phyloP scores from a whole-genome alignment of 2,888 invertebrate genomes.

The Pristionchus entomophagus region DNA sequence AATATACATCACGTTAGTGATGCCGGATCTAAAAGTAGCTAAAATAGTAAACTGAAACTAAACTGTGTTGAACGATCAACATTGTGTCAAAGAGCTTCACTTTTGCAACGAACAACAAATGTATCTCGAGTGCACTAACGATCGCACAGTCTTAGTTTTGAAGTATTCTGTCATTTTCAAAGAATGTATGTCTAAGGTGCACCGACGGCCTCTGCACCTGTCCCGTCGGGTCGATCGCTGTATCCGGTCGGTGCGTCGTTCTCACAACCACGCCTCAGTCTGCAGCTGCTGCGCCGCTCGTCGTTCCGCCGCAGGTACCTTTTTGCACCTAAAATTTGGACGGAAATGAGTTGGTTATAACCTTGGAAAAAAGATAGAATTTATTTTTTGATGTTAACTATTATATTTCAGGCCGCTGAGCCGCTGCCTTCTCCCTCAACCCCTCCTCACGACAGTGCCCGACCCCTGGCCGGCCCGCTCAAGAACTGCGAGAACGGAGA shows the following conservation, averaged over 20 bases:
- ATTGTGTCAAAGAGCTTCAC: background rate
- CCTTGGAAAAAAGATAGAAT: too few relatives aligned
- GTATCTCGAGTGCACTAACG: too few relatives aligned
- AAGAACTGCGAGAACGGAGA: conserved; percentile 72
- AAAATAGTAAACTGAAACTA: too few relatives aligned
- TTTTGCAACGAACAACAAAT: too few relatives aligned
- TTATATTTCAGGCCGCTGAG: background rate
- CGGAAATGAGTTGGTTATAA: too few relatives aligned
- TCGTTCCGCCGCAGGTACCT: background rate
- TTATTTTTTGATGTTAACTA: too few relatives aligned
- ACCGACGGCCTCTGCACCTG: conserved; percentile 61
- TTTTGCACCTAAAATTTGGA: background rate
- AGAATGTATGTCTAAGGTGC: too few relatives aligned
- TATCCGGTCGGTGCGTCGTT: conserved; percentile 53
- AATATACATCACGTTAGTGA: background rate
- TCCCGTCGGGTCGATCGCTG: conserved; percentile 58
- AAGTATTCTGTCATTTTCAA: too few relatives aligned
- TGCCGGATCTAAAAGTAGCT: too few relatives aligned
- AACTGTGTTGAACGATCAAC: background rate
- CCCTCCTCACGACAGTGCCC: background rate
- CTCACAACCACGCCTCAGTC: background rate
- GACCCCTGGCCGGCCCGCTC: conserved; percentile 62
- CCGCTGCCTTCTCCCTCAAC: conserved; percentile 55
- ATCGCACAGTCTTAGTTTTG: too few relatives aligned
- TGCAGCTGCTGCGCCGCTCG: background rate